phyloP scores from a whole-genome alignment of 2,888 invertebrate species.

The Aproaerema taeniolella region DNA sequence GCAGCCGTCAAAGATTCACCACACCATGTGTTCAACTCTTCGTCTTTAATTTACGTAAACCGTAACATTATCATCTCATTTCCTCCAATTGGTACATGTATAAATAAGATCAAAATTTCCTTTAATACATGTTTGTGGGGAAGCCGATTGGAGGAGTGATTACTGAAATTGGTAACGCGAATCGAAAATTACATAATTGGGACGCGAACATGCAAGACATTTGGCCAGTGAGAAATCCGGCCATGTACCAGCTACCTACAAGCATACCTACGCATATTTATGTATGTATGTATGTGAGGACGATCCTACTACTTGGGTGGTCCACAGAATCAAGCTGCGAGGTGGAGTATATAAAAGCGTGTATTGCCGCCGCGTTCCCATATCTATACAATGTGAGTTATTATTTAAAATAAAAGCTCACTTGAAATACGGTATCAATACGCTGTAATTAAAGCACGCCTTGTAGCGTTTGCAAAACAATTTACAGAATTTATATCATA shows the following conservation, averaged over 20 bases:
- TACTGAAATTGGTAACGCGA: slow-evolving; percentile 64
- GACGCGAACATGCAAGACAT: slow-evolving; percentile 37
- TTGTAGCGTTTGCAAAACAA: slow-evolving; percentile 11
- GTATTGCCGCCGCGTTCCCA: slow-evolving; percentile 32
- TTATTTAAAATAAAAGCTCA: slow-evolving; percentile 56
- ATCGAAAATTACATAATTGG: slow-evolving; percentile 68
- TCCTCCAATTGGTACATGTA: slow-evolving; percentile 36
- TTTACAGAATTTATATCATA: not conserved
- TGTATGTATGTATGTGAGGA: slow-evolving; percentile 32
- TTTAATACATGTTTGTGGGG: slow-evolving; percentile 53
- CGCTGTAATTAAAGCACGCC: slow-evolving; percentile 47
- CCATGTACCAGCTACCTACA: slow-evolving; percentile 8
- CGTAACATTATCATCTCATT: slow-evolving; percentile 57
- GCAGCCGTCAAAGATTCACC: slow-evolving; percentile 8
- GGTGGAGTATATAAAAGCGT: slow-evolving; percentile 49
- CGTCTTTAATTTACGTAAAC: slow-evolving; percentile 13
- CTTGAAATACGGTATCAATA: slow-evolving; percentile 51
- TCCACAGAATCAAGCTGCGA: slow-evolving; percentile 56
- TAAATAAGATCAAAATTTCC: slow-evolving; percentile 47
- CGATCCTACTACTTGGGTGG: slow-evolving; percentile 63
- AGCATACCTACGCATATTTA: slow-evolving; percentile 13
- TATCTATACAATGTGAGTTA: slow-evolving; percentile 45
- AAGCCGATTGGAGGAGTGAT: slow-evolving; percentile 47
- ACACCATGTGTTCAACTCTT: slow-evolving; percentile 9
- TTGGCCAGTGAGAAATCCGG: slow-evolving; percentile 14